Evolutionary conservation across 2,113 vertebrate species (phyloP).

Genomic region (Gavialis gangeticus): DNA sequence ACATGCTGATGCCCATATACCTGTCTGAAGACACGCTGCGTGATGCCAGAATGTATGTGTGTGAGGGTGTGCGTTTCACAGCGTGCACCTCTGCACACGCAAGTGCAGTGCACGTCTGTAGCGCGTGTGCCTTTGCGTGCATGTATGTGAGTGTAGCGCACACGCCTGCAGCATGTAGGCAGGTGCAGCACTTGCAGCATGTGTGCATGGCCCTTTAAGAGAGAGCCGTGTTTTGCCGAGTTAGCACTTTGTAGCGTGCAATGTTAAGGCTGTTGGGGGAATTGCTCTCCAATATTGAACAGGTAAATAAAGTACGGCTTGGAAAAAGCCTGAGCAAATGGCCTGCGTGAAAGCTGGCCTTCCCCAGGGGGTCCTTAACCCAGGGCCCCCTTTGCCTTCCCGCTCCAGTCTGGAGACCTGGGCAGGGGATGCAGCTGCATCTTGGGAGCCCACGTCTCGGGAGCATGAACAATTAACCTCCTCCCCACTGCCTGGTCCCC

Average conservation of each 20-base stretch:
- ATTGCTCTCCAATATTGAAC: conserved; percentile 60
- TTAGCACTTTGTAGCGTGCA: conserved; percentile 26
- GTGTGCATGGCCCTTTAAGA: background rate
- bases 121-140: too few species aligned
- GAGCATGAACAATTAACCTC: background rate
- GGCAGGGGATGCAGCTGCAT: background rate
- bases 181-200: rapidly evolving
- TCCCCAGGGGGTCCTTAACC: conserved; percentile 33
- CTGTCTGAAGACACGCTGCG: too few species aligned
- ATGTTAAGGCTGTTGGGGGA: conserved; percentile 40
- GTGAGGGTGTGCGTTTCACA: background rate
- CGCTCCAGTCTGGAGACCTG: background rate
- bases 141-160: too few species aligned
- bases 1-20: too few species aligned
- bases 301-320: conserved; percentile 66
- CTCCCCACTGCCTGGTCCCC: conserved; percentile 7
- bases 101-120: too few species aligned
- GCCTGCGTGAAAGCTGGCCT: background rate
- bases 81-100: too few species aligned
- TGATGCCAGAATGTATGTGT: background rate
- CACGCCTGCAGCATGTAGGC: rapidly evolving
- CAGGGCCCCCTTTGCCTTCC: background rate
- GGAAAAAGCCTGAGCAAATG: conserved; percentile 45
- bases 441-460: background rate
- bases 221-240: background rate